Evolutionary conservation across 2,888 invertebrate genomes (phyloP).

Genomic region (Limnephilus marmoratus): DNA sequence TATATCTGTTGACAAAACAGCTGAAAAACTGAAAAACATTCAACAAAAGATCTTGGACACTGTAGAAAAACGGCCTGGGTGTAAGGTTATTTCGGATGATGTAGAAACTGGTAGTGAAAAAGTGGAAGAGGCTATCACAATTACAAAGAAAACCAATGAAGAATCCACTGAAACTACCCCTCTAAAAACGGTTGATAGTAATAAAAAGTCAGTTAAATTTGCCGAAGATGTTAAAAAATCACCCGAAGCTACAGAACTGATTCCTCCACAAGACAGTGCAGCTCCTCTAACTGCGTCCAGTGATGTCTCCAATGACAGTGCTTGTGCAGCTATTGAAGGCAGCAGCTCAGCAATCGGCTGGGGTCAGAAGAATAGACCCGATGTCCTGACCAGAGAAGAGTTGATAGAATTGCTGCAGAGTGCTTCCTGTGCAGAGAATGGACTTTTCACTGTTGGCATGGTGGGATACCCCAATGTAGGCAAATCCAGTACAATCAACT

Average conservation of each 20-base stretch:
- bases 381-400: conserved; percentile 82
- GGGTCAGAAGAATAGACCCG: conserved; percentile 75
- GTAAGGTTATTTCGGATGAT: conserved; percentile 33
- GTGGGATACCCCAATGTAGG: conserved; percentile 99
- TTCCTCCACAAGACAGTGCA: neutral
- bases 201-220: conserved; percentile 44
- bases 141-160: neutral
- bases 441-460: conserved; percentile 88
- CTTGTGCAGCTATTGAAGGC: neutral
- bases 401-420: conserved; percentile 84
- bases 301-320: neutral
- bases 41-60: conserved; percentile 66
- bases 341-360: conserved; percentile 46
- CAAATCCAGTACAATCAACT: conserved; percentile 99
- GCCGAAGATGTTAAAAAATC: neutral
- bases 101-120: neutral
- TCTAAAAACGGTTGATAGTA: neutral
- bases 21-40: conserved; percentile 77
- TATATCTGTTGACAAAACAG: conserved; percentile 76
- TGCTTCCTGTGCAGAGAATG: conserved; percentile 76
- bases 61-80: conserved; percentile 28
- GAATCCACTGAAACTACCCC: neutral
- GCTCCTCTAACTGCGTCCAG: neutral
- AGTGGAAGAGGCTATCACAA: neutral
- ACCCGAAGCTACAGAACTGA: too few relatives aligned